Percentiles rank a stretch among this genome's conserved stretches.
phyloP scores from a whole-genome alignment of 1,140 invertebrate species.

The Conus ventricosus region DNA sequence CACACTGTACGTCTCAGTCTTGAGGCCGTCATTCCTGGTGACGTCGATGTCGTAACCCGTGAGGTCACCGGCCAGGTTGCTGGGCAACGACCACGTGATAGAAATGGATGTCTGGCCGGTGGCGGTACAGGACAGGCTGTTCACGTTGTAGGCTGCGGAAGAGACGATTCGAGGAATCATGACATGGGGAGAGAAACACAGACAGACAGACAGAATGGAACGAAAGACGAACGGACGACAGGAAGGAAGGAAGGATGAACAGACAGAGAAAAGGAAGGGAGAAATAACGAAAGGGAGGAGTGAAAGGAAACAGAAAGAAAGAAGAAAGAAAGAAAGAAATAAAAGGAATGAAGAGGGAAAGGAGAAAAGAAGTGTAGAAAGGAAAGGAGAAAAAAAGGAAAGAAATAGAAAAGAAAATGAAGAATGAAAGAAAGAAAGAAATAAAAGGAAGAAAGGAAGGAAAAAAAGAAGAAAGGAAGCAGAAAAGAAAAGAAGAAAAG shows the following conservation, averaged over 20 bases:
- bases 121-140: not conserved
- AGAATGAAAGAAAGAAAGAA: too few species aligned
- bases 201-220: not conserved
- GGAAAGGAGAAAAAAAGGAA: too few species aligned
- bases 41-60: not conserved
- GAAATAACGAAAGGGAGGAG: not conserved
- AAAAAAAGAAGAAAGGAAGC: too few species aligned
- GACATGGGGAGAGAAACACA: not conserved
- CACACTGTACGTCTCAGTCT: not conserved
- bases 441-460: too few species aligned
- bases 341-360: too few species aligned
- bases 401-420: too few species aligned
- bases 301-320: not conserved
- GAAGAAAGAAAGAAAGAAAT: too few species aligned
- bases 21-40: constrained; percentile 5
- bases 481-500: too few species aligned
- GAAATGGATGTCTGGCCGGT: not conserved
- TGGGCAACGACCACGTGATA: constrained; percentile 8
- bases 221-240: not conserved
- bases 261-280: not conserved
- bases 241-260: not conserved
- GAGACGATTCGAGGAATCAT: not conserved
- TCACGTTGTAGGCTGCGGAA: not conserved
- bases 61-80: not conserved
- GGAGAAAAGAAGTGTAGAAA: too few species aligned